Evolutionary conservation across 2,113 vertebrate species (phyloP).

Genomic region (Heteronetta atricapilla): DNA sequence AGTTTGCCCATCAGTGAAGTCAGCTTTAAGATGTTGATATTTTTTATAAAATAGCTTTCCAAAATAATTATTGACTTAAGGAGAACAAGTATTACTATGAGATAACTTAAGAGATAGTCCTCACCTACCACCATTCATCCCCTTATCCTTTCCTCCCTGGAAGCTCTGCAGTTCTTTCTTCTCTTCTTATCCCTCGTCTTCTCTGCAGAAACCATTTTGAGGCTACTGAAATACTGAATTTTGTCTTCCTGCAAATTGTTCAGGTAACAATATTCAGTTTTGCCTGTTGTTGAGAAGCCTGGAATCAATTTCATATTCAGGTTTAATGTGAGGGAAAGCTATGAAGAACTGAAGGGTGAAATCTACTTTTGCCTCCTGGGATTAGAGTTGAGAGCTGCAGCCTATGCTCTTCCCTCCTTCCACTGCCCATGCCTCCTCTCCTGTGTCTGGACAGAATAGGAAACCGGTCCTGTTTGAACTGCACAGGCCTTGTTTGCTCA

Average conservation of each 20-base stretch:
- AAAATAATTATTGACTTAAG: not conserved
- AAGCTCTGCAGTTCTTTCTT: not conserved
- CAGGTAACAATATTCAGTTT: not conserved
- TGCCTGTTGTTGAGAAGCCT: not conserved
- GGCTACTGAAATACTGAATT: not conserved
- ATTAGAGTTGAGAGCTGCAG: not conserved
- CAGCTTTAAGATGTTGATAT: not conserved
- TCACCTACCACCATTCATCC: not conserved
- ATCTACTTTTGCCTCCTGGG: not conserved
- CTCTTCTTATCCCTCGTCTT: not conserved
- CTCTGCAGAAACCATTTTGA: not conserved
- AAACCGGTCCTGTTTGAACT: not conserved
- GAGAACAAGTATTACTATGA: not conserved
- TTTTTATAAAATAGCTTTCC: not conserved
- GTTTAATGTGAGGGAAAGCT: not conserved
- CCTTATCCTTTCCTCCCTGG: not conserved
- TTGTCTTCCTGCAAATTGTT: not conserved
- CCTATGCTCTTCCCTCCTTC: not conserved
- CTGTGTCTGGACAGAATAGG: not conserved
- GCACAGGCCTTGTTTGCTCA: not conserved
- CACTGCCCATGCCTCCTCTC: not conserved
- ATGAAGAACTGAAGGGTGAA: not conserved
- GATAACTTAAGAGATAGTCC: not conserved
- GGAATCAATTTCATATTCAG: not conserved
- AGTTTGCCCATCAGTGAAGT: not conserved